Evolutionary conservation across 2,113 vertebrate genomes (phyloP), one percentile per base, ranked within the genome.

Genomic region (Podarcis muralis): DNA sequence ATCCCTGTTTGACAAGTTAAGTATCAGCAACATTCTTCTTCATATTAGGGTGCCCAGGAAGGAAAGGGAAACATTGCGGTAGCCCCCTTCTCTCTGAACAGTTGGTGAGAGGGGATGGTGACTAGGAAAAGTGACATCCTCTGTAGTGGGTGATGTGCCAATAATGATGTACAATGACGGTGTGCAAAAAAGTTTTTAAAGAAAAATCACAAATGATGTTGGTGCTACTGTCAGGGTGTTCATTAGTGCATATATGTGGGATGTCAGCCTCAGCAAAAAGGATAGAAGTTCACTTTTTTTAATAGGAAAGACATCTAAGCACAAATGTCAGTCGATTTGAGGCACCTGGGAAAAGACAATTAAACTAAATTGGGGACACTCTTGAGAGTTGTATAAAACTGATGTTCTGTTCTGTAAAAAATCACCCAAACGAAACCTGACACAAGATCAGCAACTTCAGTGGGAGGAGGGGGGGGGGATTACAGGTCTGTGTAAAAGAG

Each of bases 261-360:
- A 83, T 88, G 85, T 88, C 88, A 93, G 87, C 87, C 62, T 5
- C 5, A 75, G 91, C 35, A 66, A 57, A 87, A 68, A 87, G 62
- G 62, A 71, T 87, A 90, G 43, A 62, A 88, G 90, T 3, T 79
- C 30, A 0, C 72, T 59, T n/a, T 43, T 43, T 90, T 53, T 89
- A 85, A 95, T 57, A 53, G 89, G 91, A 80, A 92, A 75, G 76
- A 76, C 30, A 87, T 95, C 65, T n/a, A 30, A 71, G 68, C 92
- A 90, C 59, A 90, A 30, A 84, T 92, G 85, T 87, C 88, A 87
- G 62, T 85, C 87, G 89, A 90, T 87, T 91, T 79, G 87, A 93
- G 87, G 80, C n/a, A 90, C 86, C 89, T 91, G 88, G 85, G 79
- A 93, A 85, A 93, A 84, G 90, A 94, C 89, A 95, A 95, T 94